Base-by-base conservation (phyloP, 2,888 invertebrate species). In the Hermaeophaga mercurialis region DNA sequence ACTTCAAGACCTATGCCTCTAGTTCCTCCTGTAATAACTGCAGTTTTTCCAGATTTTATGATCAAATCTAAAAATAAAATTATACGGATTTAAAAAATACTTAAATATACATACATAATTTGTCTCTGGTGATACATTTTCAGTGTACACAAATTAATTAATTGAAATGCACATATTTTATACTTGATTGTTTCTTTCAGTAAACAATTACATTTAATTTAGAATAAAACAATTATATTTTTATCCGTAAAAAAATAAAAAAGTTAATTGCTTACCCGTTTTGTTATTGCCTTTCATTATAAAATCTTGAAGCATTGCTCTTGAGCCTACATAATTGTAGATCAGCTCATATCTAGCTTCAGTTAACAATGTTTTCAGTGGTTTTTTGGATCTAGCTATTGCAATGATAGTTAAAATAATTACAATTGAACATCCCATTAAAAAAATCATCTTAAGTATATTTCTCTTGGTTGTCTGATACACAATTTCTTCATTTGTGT, bases 21-120 rank as follows among this genome's bases (percentile, higher is more conserved):
- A 54, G 91, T 88, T 1, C 94, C 94, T 39, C 94, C 94, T 7
- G 94, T 94, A 58, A 94, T 85, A 48, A 94, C 84, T 57, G 90
- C 93, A 54, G 90, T 80, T 78, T 86, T 84, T 49, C 84, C 87
- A 31, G 80, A 80, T 71, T 85, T 84, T 50, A 54, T 6, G 4
- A 61, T 59, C 17, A 70, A 58, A 44, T 67, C 69, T 67, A 49
- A 47, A 66, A 65, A 26, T 52, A 28, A 19, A 45, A 22, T 22
- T 5, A 22, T n/a, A n/a, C n/a, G n/a, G n/a, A n/a, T n/a, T n/a
- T n/a, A n/a, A n/a, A n/a, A n/a, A n/a, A n/a, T n/a, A n/a, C n/a
- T n/a, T n/a, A n/a, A n/a, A n/a, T n/a, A n/a, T n/a, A n/a, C n/a
- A n/a, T n/a, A n/a, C n/a, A n/a, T n/a, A n/a, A n/a, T n/a, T n/a